Percentiles rank a stretch among this genome's conserved stretches.
Conservation (phyloP, 1,140 invertebrate genomes). For the Eueides isabella region DNA sequence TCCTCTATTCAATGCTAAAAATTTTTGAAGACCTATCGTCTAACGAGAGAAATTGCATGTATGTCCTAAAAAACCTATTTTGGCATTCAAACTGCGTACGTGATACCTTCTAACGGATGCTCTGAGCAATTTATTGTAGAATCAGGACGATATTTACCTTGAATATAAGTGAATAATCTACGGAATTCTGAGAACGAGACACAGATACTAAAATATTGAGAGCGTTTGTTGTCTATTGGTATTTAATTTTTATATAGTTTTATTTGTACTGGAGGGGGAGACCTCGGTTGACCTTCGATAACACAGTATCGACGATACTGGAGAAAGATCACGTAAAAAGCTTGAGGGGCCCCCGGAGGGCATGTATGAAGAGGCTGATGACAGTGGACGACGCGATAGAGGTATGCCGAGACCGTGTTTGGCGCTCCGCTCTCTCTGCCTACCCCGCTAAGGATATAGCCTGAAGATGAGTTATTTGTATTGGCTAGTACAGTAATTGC, state of each 20-base stretch:
- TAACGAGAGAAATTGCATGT: background rate
- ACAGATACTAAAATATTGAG: background rate
- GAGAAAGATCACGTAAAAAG: no score
- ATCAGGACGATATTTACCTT: slow-evolving; percentile 5
- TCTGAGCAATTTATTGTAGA: slow-evolving; percentile 6
- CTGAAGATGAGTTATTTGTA: no score
- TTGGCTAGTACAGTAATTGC: no score
- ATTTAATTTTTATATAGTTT: background rate
- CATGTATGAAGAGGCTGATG: no score
- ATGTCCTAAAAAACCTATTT: slow-evolving; percentile 1
- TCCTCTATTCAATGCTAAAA: background rate
- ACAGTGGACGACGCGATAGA: no score
- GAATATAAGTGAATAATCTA: background rate
- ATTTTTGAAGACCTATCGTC: background rate
- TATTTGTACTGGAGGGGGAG: no score
- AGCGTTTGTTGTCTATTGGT: background rate
- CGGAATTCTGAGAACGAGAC: background rate
- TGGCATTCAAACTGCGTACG: background rate
- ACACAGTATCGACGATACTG: no score
- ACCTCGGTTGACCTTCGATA: no score
- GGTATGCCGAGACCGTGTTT: no score
- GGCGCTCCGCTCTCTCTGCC: no score
- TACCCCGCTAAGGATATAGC: no score
- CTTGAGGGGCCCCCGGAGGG: no score
- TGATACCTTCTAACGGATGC: background rate